A percentile compares a stretch with the other conserved stretches of the same genome.
phyloP scores from a whole-genome alignment of 1,140 invertebrate species.

The Phymastichus coffea region DNA sequence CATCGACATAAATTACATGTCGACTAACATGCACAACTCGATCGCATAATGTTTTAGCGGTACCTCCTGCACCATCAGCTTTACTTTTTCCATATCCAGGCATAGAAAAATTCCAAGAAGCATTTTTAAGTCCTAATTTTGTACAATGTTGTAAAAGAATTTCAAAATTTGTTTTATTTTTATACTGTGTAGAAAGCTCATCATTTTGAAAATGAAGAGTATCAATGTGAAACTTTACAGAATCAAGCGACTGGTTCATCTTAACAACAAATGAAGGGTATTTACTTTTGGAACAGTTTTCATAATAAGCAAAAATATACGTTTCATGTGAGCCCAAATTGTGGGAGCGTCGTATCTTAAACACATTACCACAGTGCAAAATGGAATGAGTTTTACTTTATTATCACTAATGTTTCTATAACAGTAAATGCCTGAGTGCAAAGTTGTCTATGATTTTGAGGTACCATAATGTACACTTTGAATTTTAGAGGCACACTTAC shows the following conservation, averaged over 20 bases:
- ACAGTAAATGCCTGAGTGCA: too few species aligned
- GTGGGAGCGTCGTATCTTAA: slow-evolving; percentile 41
- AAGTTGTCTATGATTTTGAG: too few species aligned
- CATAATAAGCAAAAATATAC: slow-evolving; percentile 33
- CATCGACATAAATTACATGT: too few species aligned
- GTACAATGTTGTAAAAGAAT: background rate
- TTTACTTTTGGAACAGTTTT: background rate
- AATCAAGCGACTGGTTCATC: too few species aligned
- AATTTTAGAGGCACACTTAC: too few species aligned
- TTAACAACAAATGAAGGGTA: too few species aligned
- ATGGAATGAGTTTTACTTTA: slow-evolving; percentile 35
- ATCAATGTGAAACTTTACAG: too few species aligned
- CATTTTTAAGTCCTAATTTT: background rate
- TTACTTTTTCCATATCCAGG: background rate
- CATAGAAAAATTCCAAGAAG: background rate
- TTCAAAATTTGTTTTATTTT: background rate
- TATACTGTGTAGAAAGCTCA: too few species aligned
- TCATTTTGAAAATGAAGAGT: too few species aligned
- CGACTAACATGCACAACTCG: background rate
- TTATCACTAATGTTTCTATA: slow-evolving; percentile 21
- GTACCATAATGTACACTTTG: too few species aligned
- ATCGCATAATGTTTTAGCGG: background rate
- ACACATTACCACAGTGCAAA: slow-evolving; percentile 46
- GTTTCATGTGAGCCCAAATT: slow-evolving; percentile 45
- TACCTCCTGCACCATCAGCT: slow-evolving; percentile 5